Percentiles rank a stretch among this genome's conserved stretches.
Conservation (phyloP, 2,797 vertebrate genomes). For the Anniella stebbinsi region DNA sequence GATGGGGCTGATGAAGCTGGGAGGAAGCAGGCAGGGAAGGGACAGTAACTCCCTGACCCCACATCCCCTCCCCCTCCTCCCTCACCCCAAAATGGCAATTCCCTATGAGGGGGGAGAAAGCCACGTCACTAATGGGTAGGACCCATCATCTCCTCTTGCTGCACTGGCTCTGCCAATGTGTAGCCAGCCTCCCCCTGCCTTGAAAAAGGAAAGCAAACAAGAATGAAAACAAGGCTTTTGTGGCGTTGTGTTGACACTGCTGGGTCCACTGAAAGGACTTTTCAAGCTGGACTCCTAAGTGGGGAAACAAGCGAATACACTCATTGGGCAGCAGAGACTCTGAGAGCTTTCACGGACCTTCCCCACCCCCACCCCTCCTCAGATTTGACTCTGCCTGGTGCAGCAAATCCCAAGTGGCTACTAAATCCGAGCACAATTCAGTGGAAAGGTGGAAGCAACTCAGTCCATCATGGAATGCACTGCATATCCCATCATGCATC, state of each 20-base stretch:
- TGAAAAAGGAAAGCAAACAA: slow-evolving; percentile 77
- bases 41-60: background rate
- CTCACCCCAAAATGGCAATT: background rate
- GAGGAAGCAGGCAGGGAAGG: slow-evolving; percentile 8
- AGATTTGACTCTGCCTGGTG: background rate
- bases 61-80: background rate
- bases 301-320: slow-evolving; percentile 70
- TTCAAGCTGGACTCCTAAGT: slow-evolving; percentile 68
- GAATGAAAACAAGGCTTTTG: slow-evolving; percentile 75
- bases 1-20: background rate
- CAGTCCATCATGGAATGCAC: too few species aligned
- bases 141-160: background rate
- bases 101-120: background rate
- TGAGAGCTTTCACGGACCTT: slow-evolving; percentile 25
- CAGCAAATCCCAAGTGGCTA: background rate
- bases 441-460: background rate
- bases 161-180: background rate
- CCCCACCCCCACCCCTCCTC: background rate
- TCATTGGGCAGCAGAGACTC: slow-evolving; percentile 55
- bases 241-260: slow-evolving; percentile 68
- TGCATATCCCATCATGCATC: background rate
- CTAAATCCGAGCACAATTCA: background rate
- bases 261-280: slow-evolving; percentile 71
- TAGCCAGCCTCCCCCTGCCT: slow-evolving; percentile 48
- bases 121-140: background rate